Base-by-base conservation (phyloP, 2,113 vertebrate species). In the Hippoglossus stenolepis region DNA sequence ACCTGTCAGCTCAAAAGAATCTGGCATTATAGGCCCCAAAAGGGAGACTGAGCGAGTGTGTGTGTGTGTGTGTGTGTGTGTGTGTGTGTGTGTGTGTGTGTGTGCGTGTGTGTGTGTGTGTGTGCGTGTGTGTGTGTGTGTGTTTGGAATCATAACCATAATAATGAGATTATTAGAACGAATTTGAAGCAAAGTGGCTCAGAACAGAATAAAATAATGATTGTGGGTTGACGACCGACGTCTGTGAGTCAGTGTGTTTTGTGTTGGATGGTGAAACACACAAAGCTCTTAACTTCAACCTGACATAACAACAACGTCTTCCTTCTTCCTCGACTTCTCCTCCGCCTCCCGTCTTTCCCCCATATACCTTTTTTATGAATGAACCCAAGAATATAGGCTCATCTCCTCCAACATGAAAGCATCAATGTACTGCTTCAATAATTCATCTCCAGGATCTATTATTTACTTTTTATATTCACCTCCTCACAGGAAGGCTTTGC, bases 401-500 rank as follows among this genome's bases (percentile, higher is more conserved):
- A 81, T 73, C 69, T 80, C 57, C 68, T 5, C 13, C 14, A 23
- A 21, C 76, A 84, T 79, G 74, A 92, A 90, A 86, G 77, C 91
- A 89, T 92, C 89, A 92, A 91, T 92, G 87, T 64, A 83, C 74
- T 54, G 21, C 66, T 61, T 91, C 28, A 90, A 93, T 92, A 85
- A 91, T 91, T 84, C 0, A 93, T 69, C 45, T 67, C 17, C 51
- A 35, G 69, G 65, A 91, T 95, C 79, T 84, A 94, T 94, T 92
- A 94, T 94, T 94, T 90, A 94, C 63, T 82, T 73, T 86, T 89
- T 88, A 90, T 82, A 88, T 90, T 90, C 66, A 73, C 72, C 85
- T 83, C 79, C 78, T 85, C 84, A 77, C 89, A 85, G 64, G 71
- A 90, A 84, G 71, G 54, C 63, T 68, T 76, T 65, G 47, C 38